These are phyloP conservation scores for Fistularia commersonii DNA, from an alignment of 2,797 vertebrate species.

Conservation along the genomic window DNA sequence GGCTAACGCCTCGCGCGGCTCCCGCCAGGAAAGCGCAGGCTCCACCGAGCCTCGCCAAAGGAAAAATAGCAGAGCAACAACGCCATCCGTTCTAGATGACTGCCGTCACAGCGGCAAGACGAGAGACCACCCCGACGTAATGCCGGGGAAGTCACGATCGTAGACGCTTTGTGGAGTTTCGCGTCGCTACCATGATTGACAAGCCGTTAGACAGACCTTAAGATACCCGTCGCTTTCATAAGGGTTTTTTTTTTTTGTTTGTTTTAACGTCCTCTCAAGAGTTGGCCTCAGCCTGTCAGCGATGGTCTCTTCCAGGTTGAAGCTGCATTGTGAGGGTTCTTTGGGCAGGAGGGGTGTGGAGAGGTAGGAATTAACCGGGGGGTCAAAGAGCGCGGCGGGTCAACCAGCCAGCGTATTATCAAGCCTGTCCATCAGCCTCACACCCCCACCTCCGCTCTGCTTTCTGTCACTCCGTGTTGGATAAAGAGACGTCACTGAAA, in stretches of 20 bases:
- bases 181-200: too few relatives aligned
- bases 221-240: background rate
- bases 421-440: slow-evolving; percentile 56
- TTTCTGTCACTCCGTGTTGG: slow-evolving; percentile 35
- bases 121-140: slow-evolving; percentile 16
- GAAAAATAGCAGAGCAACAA: slow-evolving; percentile 50
- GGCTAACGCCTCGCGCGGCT: slow-evolving; percentile 28
- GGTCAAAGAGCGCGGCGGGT: slow-evolving; percentile 60
- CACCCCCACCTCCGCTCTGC: slow-evolving; percentile 27
- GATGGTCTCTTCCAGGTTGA: slow-evolving; percentile 45
- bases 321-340: slow-evolving; percentile 28
- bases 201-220: too few relatives aligned
- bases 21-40: slow-evolving; percentile 54
- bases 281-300: slow-evolving; percentile 39
- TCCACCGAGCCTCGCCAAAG: slow-evolving; percentile 38
- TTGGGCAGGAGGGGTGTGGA: slow-evolving; percentile 53
- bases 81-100: slow-evolving; percentile 36
- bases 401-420: slow-evolving; percentile 55
- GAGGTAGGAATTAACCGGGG: slow-evolving; percentile 55
- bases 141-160: slow-evolving; percentile 9
- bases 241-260: slow-evolving; percentile 11
- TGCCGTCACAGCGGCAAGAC: slow-evolving; percentile 30
- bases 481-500: background rate
- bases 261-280: slow-evolving; percentile 14
- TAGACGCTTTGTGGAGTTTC: slow-evolving; percentile 8